Evolutionary conservation across 2,888 invertebrate genomes (phyloP).

Genomic region (Escarpia spicata): DNA sequence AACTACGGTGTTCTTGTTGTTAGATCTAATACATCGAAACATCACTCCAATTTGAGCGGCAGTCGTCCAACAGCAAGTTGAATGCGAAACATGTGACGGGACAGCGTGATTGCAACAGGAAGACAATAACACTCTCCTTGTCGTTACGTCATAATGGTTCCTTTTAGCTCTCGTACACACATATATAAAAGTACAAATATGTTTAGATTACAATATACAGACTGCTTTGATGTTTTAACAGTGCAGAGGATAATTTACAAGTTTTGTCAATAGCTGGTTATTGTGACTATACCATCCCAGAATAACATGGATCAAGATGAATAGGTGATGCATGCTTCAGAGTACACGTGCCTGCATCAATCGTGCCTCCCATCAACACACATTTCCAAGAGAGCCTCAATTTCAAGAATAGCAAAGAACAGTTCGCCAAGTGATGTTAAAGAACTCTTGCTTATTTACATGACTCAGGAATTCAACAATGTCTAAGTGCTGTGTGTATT

Average conservation of each 20-base stretch:
- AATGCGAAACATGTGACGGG: background rate
- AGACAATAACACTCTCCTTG: background rate
- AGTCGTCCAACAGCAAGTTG: background rate
- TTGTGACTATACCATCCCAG: background rate
- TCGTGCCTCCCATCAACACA: background rate
- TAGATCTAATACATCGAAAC: background rate
- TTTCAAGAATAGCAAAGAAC: background rate
- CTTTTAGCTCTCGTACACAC: background rate
- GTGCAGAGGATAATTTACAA: background rate
- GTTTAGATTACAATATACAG: constrained; percentile 10
- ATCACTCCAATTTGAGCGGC: background rate
- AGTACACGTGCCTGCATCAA: background rate
- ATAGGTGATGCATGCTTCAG: background rate
- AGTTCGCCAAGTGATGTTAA: background rate
- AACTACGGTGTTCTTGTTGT: background rate
- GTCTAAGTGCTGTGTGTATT: too few relatives aligned
- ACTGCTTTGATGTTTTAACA: background rate
- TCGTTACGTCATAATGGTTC: background rate
- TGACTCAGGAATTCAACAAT: too few relatives aligned
- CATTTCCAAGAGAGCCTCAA: background rate
- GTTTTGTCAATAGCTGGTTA: background rate
- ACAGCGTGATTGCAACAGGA: background rate
- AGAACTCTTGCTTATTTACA: too few relatives aligned
- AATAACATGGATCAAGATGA: background rate
- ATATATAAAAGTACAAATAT: constrained; percentile 16